Percentiles rank a stretch among this genome's conserved stretches.
Conservation (phyloP, 2,888 invertebrate genomes). For the Diloba caeruleocephala region DNA sequence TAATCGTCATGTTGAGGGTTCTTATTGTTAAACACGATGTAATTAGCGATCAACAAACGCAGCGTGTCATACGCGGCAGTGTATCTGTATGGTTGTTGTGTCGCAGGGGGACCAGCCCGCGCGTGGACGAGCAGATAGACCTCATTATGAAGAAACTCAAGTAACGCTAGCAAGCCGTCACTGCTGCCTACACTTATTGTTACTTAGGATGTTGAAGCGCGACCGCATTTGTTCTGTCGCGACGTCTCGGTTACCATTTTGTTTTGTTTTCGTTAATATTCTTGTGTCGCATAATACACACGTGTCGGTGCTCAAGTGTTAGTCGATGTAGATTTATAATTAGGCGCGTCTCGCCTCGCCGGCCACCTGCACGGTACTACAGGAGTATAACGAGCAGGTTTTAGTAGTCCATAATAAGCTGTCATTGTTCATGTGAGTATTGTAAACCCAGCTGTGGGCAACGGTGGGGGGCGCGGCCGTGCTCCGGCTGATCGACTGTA, state of each 20-base stretch:
- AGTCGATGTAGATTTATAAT: slow-evolving; percentile 20
- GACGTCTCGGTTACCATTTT: slow-evolving; percentile 22
- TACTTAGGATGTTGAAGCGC: neutral
- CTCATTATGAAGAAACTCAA: slow-evolving; percentile 91
- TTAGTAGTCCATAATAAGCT: too few species aligned
- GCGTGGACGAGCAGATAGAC: slow-evolving; percentile 95
- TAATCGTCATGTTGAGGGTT: too few species aligned
- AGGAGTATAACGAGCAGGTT: too few species aligned
- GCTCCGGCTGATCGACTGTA: slow-evolving; percentile 59
- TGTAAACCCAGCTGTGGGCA: too few species aligned
- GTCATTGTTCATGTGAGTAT: too few species aligned
- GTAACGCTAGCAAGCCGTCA: slow-evolving; percentile 48
- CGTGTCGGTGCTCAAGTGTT: slow-evolving; percentile 32
- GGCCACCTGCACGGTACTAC: neutral
- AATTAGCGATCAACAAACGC: too few species aligned
- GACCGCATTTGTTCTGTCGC: neutral
- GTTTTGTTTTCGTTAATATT: slow-evolving; percentile 35
- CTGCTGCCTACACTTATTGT: neutral
- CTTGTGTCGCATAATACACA: slow-evolving; percentile 22
- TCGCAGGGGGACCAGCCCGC: slow-evolving; percentile 91
- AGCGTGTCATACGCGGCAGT: too few species aligned
- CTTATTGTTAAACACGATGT: too few species aligned
- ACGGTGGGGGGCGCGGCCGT: neutral
- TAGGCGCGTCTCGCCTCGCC: neutral
- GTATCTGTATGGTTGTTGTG: too few species aligned